Base-by-base conservation (phyloP, 1,140 invertebrate species). In the Aphelenchoides avenae region DNA sequence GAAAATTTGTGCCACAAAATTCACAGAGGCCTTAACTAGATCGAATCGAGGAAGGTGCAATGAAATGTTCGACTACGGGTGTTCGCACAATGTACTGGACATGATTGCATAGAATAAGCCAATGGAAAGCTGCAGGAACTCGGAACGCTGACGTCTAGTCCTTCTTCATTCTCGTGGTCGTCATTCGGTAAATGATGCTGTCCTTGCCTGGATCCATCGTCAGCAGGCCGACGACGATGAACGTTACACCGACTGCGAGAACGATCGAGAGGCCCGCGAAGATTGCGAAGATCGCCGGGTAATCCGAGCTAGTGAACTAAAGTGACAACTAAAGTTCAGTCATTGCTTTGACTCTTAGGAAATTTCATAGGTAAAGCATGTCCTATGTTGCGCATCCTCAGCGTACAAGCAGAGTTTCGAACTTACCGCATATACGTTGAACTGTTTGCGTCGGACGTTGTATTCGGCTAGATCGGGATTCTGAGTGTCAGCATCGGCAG, bases 131-230 rank as follows among this genome's bases (percentile, higher is more conserved):
- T n/a, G n/a, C n/a, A n/a, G n/a, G n/a, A n/a, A n/a, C n/a, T n/a
- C n/a, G n/a, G n/a, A n/a, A n/a, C n/a, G n/a, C n/a, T n/a, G n/a
- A n/a, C n/a, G n/a, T 57, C n/a, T 66, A 75, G 37, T 75, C 73
- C 40, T 70, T 74, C 57, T 75, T 75, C 58, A 75, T 64, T 54
- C 74, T 57, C 13, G 75, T 71, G 5, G 68, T 75, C 0, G 73
- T 75, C 73, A 75, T 75, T 20, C 73, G 49, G 55, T 74, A 76
- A 53, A 73, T 56, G 33, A 68, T 76, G 3, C 71, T 75, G 44
- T 75, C 73, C 42, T 70, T 75, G 11, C 64, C 66, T 9, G 71
- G 71, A 30, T 74, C 73, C 52, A 76, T 67, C 20, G 52, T 70
- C 37, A 69, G 29, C 52, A 75, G 53, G 46, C 73, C 73, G 29